Evolutionary conservation across 1,140 invertebrate species (phyloP).

Genomic region (Tetramorium simillimum): DNA sequence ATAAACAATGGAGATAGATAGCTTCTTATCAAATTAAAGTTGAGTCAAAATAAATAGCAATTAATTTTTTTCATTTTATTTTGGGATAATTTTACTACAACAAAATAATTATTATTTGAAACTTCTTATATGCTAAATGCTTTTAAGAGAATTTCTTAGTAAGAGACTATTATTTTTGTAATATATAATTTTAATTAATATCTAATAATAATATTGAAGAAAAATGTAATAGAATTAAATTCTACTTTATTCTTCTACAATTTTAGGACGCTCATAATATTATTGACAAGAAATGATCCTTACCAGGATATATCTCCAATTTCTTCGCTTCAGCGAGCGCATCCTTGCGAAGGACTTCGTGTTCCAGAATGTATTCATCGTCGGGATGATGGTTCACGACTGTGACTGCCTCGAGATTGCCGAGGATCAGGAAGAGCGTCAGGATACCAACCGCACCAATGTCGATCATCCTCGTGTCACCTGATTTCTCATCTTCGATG

Average conservation of each 20-base stretch:
- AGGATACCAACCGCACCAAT: slow-evolving; percentile 68
- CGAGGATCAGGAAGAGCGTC: slow-evolving; percentile 74
- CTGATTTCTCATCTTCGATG: slow-evolving; percentile 73
- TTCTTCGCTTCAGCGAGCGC: slow-evolving; percentile 79
- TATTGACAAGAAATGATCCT: background rate
- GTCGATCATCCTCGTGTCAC: slow-evolving; percentile 79
- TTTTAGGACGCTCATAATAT: background rate
- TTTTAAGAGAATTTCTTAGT: background rate
- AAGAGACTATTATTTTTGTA: too few species aligned
- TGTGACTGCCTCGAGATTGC: slow-evolving; percentile 76
- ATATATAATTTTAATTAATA: background rate
- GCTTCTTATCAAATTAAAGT: background rate
- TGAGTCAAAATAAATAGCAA: background rate
- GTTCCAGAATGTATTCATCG: slow-evolving; percentile 80
- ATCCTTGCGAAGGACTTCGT: slow-evolving; percentile 78
- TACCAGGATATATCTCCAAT: slow-evolving; percentile 80
- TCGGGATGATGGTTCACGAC: slow-evolving; percentile 79
- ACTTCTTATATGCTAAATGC: background rate
- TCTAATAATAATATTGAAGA: background rate
- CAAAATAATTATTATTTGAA: slow-evolving; percentile 4
- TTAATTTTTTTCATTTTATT: background rate
- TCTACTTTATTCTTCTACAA: background rate
- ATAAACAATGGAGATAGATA: background rate
- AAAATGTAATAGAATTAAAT: background rate
- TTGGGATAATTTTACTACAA: background rate